Conservation (phyloP, 2,888 invertebrate species). For the Drosophila hamatofila region DNA sequence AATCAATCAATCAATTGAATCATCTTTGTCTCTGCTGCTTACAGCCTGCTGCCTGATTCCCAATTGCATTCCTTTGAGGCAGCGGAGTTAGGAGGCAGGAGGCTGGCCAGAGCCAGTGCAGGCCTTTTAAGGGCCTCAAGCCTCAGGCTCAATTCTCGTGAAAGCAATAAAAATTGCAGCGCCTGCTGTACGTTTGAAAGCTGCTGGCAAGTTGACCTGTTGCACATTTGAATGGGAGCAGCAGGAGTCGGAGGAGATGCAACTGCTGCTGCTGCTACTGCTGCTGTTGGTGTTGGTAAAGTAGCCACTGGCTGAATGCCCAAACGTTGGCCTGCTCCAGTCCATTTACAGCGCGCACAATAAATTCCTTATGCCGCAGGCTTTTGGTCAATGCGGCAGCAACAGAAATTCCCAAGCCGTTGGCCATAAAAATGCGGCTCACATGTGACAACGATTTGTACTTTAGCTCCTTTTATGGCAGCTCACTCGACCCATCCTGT, state of each 20-base stretch:
- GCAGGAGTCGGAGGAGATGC: slow-evolving; percentile 11
- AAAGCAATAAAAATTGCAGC: slow-evolving; percentile 83
- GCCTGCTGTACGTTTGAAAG: slow-evolving; percentile 37
- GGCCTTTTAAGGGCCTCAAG: slow-evolving; percentile 70
- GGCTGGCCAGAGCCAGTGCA: slow-evolving; percentile 1
- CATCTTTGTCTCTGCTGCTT: slow-evolving; percentile 44
- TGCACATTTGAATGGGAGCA: slow-evolving; percentile 73
- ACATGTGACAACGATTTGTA: slow-evolving; percentile 85
- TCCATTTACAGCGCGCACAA: slow-evolving; percentile 74
- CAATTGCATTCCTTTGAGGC: slow-evolving; percentile 36
- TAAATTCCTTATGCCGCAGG: slow-evolving; percentile 70
- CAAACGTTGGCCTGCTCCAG: slow-evolving; percentile 55
- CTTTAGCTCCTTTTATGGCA: slow-evolving; percentile 84
- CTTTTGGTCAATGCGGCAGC: slow-evolving; percentile 54
- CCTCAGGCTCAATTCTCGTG: slow-evolving; percentile 65
- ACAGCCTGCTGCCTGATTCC: slow-evolving; percentile 7
- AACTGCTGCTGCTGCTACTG: neutral
- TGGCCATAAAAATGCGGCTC: slow-evolving; percentile 85
- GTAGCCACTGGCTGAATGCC: slow-evolving; percentile 36
- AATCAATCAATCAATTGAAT: slow-evolving; percentile 78
- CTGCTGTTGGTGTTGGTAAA: slow-evolving; percentile 12
- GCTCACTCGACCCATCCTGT: slow-evolving; percentile 24
- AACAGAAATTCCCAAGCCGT: slow-evolving; percentile 82
- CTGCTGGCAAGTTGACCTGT: slow-evolving; percentile 57
- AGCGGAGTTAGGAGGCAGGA: too few species aligned